phyloP scores from a whole-genome alignment of 2,797 vertebrate genomes.

The Syngnathus rostellatus region DNA sequence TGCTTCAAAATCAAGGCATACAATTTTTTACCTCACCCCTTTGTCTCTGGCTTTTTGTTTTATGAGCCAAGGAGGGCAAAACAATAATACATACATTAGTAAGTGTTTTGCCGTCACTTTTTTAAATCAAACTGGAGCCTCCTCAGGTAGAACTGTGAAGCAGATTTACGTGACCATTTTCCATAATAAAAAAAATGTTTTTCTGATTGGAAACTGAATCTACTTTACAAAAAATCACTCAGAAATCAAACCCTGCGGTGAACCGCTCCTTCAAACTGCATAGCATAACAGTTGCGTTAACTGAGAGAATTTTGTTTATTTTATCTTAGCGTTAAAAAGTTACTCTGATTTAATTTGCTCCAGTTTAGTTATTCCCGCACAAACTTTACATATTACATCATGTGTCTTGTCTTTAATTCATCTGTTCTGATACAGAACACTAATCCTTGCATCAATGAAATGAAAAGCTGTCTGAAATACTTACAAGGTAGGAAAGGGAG shows the following conservation, averaged over 20 bases:
- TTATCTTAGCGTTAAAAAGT: background rate
- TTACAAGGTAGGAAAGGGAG: background rate
- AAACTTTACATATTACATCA: background rate
- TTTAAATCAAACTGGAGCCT: background rate
- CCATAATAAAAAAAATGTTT: background rate
- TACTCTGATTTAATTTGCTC: background rate
- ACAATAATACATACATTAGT: too few species aligned
- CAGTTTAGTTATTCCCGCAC: background rate
- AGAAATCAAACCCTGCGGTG: background rate
- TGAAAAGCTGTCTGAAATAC: conserved; percentile 7
- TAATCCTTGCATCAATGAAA: conserved; percentile 1
- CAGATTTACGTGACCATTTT: background rate
- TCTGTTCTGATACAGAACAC: background rate
- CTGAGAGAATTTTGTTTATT: background rate
- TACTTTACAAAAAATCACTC: background rate
- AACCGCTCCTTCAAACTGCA: conserved; percentile 3
- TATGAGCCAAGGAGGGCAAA: too few species aligned
- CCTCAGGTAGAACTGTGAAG: background rate
- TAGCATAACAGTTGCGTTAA: background rate
- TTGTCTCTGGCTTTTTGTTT: too few species aligned
- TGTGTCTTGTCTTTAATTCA: background rate
- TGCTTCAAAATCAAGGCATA: too few species aligned
- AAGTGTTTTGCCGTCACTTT: background rate
- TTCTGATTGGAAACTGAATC: background rate
- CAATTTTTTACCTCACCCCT: too few species aligned